Evolutionary conservation across 2,797 vertebrate species (phyloP).

Genomic region (Onychomys torridus): DNA sequence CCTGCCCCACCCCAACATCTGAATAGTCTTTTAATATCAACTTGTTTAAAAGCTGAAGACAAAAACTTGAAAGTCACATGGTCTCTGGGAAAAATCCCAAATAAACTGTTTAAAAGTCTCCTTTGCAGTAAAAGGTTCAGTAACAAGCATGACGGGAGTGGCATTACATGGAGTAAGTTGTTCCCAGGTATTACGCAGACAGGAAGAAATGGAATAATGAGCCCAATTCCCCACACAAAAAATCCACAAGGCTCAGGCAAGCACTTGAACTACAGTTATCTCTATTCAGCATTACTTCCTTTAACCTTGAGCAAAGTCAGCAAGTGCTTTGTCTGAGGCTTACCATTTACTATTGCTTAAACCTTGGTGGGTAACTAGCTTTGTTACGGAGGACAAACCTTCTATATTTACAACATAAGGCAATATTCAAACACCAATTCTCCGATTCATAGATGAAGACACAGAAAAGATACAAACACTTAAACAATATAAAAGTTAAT

Average conservation of each 20-base stretch:
- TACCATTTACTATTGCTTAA: constrained; percentile 42
- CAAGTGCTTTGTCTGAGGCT: constrained; percentile 52
- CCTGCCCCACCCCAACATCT: neutral
- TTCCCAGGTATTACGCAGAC: constrained; percentile 65
- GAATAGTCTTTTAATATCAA: constrained; percentile 24
- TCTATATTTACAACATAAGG: constrained; percentile 36
- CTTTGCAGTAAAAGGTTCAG: constrained; percentile 23
- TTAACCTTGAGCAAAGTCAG: constrained; percentile 73
- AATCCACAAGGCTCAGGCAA: constrained; percentile 54
- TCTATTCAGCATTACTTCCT: constrained; percentile 76
- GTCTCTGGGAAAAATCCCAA: constrained; percentile 47
- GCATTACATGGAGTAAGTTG: constrained; percentile 47
- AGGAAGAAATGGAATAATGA: constrained; percentile 63
- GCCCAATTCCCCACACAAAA: constrained; percentile 28
- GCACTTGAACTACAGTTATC: constrained; percentile 68
- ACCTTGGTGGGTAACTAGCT: constrained; percentile 31
- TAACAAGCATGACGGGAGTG: constrained; percentile 41
- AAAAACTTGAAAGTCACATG: constrained; percentile 46
- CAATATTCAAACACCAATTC: constrained; percentile 39
- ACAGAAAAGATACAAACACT: neutral
- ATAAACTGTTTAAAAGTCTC: constrained; percentile 16
- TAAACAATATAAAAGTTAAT: constrained; percentile 39
- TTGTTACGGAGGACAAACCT: constrained; percentile 12
- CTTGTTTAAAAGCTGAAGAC: neutral
- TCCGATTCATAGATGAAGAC: neutral